phyloP scores from a whole-genome alignment of 2,888 invertebrate species.

The Bombyx huttoni region DNA sequence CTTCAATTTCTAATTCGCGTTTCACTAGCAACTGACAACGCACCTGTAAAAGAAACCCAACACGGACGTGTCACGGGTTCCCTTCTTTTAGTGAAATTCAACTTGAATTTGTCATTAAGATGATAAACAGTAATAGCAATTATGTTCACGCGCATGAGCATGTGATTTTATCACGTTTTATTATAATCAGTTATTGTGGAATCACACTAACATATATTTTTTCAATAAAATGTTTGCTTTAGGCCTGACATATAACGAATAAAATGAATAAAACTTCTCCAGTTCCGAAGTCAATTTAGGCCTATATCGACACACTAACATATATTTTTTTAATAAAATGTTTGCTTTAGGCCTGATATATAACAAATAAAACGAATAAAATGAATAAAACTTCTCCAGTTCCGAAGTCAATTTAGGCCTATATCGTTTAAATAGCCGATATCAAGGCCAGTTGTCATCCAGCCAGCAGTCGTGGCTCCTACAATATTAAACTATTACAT shows the following conservation, averaged over 20 bases:
- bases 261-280: constrained; percentile 24
- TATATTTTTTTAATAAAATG: too few species aligned
- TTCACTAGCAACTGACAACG: neutral
- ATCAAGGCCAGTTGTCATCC: constrained; percentile 41
- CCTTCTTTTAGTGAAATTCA: too few species aligned
- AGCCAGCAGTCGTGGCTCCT: constrained; percentile 21
- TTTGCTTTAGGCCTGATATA: neutral
- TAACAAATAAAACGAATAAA: constrained; percentile 18
- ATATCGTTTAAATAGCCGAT: constrained; percentile 36
- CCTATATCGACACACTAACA: constrained; percentile 17
- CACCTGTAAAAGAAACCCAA: neutral
- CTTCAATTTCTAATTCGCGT: neutral
- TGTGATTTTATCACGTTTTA: too few species aligned
- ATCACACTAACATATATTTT: too few species aligned
- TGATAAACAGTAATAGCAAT: too few species aligned
- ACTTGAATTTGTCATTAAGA: too few species aligned
- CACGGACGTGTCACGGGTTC: too few species aligned
- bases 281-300: constrained; percentile 28
- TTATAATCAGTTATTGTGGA: too few species aligned
- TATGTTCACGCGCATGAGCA: too few species aligned
- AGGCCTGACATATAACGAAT: constrained; percentile 6
- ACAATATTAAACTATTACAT: constrained; percentile 13
- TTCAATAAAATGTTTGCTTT: too few species aligned
- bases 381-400: constrained; percentile 24
- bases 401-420: constrained; percentile 29